Evolutionary conservation across 2,888 invertebrate genomes (phyloP).

Genomic region (Phymatocera aterrima): DNA sequence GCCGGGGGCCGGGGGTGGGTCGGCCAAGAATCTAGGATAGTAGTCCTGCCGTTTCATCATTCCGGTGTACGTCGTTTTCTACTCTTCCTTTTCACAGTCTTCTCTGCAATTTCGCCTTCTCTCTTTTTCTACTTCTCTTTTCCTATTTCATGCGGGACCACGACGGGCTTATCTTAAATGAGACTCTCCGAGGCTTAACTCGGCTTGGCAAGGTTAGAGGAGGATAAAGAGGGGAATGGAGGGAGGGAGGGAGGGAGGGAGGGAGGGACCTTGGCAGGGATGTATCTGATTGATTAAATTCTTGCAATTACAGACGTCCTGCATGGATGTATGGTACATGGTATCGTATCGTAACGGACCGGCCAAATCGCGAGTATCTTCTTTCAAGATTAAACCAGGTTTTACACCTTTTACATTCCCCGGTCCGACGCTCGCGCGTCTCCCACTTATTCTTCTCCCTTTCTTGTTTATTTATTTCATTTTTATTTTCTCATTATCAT

Average conservation of each 20-base stretch:
- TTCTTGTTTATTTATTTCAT: neutral
- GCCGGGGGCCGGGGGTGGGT: conserved; percentile 20
- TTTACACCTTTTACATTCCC: conserved; percentile 34
- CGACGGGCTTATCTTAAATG: conserved; percentile 64
- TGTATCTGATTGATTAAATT: conserved; percentile 72
- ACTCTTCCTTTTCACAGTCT: conserved; percentile 47
- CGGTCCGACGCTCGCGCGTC: conserved; percentile 3
- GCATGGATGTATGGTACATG: conserved; percentile 4
- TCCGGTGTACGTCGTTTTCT: conserved; percentile 50
- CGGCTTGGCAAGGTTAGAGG: conserved; percentile 61
- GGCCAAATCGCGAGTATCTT: conserved; percentile 16
- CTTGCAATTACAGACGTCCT: conserved; percentile 65
- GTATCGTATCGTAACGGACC: conserved; percentile 4
- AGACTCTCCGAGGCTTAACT: conserved; percentile 65
- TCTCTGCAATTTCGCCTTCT: conserved; percentile 39
- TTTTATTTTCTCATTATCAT: neutral
- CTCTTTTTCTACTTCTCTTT: conserved; percentile 4
- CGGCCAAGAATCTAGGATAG: conserved; percentile 61
- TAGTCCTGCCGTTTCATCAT: conserved; percentile 65
- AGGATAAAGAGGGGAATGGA: no score
- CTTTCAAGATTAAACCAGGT: conserved; percentile 34
- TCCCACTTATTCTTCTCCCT: neutral
- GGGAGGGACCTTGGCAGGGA: conserved; percentile 46
- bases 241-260: neutral
- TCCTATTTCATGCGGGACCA: neutral